These are phyloP conservation scores for Uloborus diversus DNA, from an alignment of 1,140 invertebrate species.

Conservation along the genomic window DNA sequence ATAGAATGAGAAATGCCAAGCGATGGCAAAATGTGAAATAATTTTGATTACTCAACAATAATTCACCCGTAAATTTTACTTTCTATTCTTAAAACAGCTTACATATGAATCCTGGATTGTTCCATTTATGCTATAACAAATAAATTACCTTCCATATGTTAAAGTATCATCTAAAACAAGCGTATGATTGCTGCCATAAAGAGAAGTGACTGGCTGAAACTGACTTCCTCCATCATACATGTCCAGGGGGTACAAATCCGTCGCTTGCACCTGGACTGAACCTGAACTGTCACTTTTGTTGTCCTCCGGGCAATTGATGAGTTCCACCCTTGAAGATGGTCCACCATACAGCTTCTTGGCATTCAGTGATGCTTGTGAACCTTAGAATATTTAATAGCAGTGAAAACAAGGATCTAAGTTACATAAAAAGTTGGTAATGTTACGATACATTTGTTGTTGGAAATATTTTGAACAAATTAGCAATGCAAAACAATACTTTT, in stretches of 20 bases:
- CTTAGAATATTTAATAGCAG: background rate
- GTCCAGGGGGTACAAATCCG: slow-evolving; percentile 60
- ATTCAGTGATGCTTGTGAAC: slow-evolving; percentile 54
- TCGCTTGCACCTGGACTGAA: slow-evolving; percentile 59
- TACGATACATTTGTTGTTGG: too few relatives aligned
- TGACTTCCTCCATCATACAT: slow-evolving; percentile 59
- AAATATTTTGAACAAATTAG: too few relatives aligned
- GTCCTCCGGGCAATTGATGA: slow-evolving; percentile 48
- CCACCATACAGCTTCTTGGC: slow-evolving; percentile 38
- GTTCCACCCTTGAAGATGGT: slow-evolving; percentile 10
- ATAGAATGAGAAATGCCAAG: too few relatives aligned
- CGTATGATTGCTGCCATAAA: slow-evolving; percentile 51
- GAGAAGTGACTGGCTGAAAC: slow-evolving; percentile 43
- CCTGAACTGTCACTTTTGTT: slow-evolving; percentile 48
- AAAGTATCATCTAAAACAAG: slow-evolving; percentile 49
- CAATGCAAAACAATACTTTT: too few relatives aligned
- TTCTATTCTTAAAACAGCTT: too few relatives aligned
- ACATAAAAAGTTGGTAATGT: too few relatives aligned
- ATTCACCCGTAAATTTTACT: too few relatives aligned
- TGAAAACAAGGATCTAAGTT: too few relatives aligned
- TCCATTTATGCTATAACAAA: background rate
- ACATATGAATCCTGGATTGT: background rate
- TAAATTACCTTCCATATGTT: slow-evolving; percentile 42
- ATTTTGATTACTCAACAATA: too few relatives aligned
- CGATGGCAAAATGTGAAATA: too few relatives aligned